These are phyloP conservation scores for Heliothis virescens DNA, from an alignment of 1,140 invertebrate species.

Conservation along the genomic window DNA sequence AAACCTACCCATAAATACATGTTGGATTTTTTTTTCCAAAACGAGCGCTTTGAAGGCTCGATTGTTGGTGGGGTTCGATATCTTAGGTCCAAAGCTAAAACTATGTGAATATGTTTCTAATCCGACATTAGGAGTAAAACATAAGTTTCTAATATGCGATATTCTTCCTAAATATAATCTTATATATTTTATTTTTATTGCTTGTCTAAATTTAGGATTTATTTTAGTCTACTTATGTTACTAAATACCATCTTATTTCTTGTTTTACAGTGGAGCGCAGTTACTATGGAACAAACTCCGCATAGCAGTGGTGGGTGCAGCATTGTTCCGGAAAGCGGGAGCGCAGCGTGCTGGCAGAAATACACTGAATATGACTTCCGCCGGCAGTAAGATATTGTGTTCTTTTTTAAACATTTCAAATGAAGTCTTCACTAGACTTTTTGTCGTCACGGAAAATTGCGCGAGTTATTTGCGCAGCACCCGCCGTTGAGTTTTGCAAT, in stretches of 20 bases:
- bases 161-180: too few species aligned
- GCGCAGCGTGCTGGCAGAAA: conserved; percentile 72
- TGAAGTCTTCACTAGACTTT: neutral
- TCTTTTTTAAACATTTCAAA: neutral
- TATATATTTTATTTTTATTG: too few species aligned
- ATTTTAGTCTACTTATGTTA: neutral
- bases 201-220: too few species aligned
- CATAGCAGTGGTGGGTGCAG: conserved; percentile 96
- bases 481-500: too few species aligned
- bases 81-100: neutral
- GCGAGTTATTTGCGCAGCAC: too few species aligned
- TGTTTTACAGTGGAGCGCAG: conserved; percentile 87
- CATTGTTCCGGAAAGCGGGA: conserved; percentile 93
- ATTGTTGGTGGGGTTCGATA: neutral
- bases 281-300: conserved; percentile 97
- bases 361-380: conserved; percentile 11
- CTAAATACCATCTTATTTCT: neutral
- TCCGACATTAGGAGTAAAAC: too few species aligned
- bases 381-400: conserved; percentile 24
- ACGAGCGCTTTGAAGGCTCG: too few species aligned
- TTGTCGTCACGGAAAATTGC: too few species aligned
- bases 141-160: too few species aligned
- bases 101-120: too few species aligned
- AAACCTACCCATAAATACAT: too few species aligned
- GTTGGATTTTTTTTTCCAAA: too few species aligned